Percentiles rank a stretch among this genome's conserved stretches.
These are phyloP conservation scores for Huso huso DNA, from an alignment of 2,797 vertebrate genomes.

Conservation along the genomic window DNA sequence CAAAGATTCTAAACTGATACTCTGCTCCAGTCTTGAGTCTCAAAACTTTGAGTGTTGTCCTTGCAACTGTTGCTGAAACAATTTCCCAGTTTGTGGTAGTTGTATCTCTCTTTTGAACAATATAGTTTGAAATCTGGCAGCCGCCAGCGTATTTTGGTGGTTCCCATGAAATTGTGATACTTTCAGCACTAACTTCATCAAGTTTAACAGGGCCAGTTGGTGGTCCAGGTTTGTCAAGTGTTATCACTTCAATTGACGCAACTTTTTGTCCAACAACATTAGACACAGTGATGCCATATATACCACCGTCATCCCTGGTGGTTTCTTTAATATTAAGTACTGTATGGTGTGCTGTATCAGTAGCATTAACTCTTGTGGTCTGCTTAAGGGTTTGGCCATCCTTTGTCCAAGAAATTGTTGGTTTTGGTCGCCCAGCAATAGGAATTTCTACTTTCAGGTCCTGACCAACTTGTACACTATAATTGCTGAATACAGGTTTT, in stretches of 20 bases:
- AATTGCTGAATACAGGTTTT: constrained; percentile 83
- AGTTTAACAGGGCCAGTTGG: constrained; percentile 89
- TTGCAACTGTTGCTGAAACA: constrained; percentile 78
- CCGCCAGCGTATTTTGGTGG: constrained; percentile 84
- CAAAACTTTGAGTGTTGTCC: constrained; percentile 82
- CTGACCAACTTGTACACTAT: constrained; percentile 86
- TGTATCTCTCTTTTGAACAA: constrained; percentile 94
- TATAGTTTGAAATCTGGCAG: constrained; percentile 91
- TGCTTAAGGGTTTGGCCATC: constrained; percentile 81
- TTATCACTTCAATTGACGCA: constrained; percentile 81
- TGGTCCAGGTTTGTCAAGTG: constrained; percentile 93
- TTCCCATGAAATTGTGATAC: constrained; percentile 87
- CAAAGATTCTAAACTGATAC: constrained; percentile 97
- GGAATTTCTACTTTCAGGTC: constrained; percentile 86
- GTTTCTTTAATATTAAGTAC: constrained; percentile 85
- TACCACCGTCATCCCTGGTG: constrained; percentile 83
- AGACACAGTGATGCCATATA: constrained; percentile 78
- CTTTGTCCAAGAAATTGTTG: constrained; percentile 82
- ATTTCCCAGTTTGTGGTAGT: constrained; percentile 86
- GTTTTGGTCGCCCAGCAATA: constrained; percentile 86
- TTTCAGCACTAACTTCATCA: constrained; percentile 89
- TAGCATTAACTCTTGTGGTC: constrained; percentile 86
- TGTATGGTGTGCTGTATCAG: constrained; percentile 66
- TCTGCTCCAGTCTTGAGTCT: constrained; percentile 91
- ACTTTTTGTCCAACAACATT: constrained; percentile 86